Conservation (phyloP, 2,888 invertebrate species). For the Myopa testacea region DNA sequence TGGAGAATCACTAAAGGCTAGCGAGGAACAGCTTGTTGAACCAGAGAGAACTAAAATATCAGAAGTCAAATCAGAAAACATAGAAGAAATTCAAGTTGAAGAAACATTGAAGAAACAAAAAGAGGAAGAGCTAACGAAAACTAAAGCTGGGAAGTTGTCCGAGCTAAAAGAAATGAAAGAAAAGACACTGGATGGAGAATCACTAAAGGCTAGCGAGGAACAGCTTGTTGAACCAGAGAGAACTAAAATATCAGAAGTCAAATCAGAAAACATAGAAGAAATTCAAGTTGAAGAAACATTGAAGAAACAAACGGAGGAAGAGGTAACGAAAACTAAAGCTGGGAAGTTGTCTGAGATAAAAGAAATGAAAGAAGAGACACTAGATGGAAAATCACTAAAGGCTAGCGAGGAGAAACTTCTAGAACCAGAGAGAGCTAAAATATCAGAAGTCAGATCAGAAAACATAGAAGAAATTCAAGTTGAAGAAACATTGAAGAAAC, state of each 20-base stretch:
- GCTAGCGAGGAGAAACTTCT: slow-evolving; percentile 39
- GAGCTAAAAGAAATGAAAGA: not conserved
- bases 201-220: not conserved
- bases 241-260: slow-evolving; percentile 27
- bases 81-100: not conserved
- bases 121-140: slow-evolving; percentile 22
- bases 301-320: not conserved
- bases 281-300: not conserved
- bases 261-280: not conserved
- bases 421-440: slow-evolving; percentile 44
- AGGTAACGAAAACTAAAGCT: not conserved
- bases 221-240: not conserved
- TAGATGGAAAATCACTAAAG: slow-evolving; percentile 46
- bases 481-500: not conserved
- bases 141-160: not conserved
- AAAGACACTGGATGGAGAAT: not conserved
- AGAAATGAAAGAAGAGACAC: slow-evolving; percentile 48
- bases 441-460: slow-evolving; percentile 40
- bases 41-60: slow-evolving; percentile 13
- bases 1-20: not conserved
- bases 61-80: not conserved
- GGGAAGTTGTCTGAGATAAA: slow-evolving; percentile 20
- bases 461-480: slow-evolving; percentile 1
- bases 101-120: not conserved
- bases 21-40: not conserved